Evolutionary conservation across 2,797 vertebrate genomes (phyloP).

Genomic region (Molothrus ater): DNA sequence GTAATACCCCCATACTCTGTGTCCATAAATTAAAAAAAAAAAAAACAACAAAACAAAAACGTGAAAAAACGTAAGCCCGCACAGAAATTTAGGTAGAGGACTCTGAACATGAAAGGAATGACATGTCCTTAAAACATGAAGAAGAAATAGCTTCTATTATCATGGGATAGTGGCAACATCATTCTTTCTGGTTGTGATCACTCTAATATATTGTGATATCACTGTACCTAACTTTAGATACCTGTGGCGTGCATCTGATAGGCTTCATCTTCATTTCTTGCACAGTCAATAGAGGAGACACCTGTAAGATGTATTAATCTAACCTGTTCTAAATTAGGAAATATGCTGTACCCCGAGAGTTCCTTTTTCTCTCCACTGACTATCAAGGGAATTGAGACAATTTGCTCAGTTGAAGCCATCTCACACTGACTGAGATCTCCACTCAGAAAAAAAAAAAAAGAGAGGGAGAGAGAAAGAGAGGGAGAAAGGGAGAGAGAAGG

Average conservation of each 20-base stretch:
- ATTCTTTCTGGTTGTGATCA: background rate
- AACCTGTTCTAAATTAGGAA: background rate
- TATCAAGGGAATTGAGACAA: background rate
- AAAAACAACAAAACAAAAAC: background rate
- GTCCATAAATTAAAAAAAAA: background rate
- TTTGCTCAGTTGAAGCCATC: background rate
- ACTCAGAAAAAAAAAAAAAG: background rate
- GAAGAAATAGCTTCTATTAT: background rate
- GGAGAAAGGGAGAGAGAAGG: background rate
- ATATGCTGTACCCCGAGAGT: background rate
- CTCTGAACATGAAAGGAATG: background rate
- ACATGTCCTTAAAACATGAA: background rate
- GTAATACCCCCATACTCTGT: background rate
- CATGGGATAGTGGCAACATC: background rate
- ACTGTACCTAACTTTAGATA: background rate
- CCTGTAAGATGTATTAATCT: background rate
- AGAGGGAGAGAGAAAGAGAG: too few species aligned
- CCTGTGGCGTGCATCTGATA: background rate
- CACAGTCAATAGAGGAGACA: background rate
- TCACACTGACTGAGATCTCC: background rate
- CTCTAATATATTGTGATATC: background rate
- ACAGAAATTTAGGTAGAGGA: background rate
- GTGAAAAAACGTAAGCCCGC: background rate
- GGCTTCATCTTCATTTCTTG: background rate
- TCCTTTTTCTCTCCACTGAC: slow-evolving; percentile 2